Conservation (phyloP, 2,113 vertebrate species). For the Crocuta crocuta region DNA sequence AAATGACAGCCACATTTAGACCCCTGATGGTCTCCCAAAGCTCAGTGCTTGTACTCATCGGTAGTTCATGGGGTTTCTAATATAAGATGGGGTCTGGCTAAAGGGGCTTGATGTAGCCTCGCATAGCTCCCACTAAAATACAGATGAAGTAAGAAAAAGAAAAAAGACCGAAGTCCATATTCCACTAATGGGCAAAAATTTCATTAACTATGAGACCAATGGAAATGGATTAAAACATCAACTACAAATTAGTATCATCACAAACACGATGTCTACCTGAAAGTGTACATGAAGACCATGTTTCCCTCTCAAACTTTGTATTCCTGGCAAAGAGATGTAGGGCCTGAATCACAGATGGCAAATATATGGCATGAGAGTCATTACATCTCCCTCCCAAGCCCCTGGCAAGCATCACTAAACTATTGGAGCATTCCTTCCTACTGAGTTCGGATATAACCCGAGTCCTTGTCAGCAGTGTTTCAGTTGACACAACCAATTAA, state of each 20-base stretch:
- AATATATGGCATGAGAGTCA: background rate
- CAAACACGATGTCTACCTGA: background rate
- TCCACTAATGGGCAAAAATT: background rate
- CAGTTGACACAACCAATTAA: background rate
- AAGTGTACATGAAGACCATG: background rate
- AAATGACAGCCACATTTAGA: no score
- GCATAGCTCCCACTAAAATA: background rate
- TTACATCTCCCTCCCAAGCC: background rate
- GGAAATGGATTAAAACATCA: background rate
- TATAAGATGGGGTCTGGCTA: background rate
- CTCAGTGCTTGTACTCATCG: background rate
- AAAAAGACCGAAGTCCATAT: background rate
- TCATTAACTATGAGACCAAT: background rate
- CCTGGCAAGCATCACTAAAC: background rate
- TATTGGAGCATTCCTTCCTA: background rate
- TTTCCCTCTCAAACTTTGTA: background rate
- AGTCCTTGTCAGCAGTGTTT: background rate
- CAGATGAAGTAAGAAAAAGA: background rate
- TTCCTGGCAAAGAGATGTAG: background rate
- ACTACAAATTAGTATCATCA: background rate
- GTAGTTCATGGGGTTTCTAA: background rate
- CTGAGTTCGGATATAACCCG: background rate
- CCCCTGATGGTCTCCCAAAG: no score
- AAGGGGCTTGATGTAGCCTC: background rate
- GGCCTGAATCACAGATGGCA: background rate